These are phyloP conservation scores for Enteromius paludinosus DNA, from an alignment of 2,797 vertebrate genomes.

Conservation along the genomic window DNA sequence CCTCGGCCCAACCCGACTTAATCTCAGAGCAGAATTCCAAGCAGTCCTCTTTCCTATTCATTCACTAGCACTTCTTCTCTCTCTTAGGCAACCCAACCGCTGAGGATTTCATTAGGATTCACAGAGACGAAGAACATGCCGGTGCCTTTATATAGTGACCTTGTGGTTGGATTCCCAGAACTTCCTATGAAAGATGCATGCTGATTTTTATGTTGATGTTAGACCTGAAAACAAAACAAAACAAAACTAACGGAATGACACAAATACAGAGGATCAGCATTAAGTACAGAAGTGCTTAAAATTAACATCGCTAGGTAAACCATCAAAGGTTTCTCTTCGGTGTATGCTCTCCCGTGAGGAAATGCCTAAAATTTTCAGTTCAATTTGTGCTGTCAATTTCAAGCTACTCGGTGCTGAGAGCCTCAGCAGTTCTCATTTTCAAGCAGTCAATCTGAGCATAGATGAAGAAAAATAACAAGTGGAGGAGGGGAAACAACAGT, in stretches of 20 bases:
- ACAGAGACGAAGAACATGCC: constrained; percentile 14
- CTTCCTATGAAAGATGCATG: constrained; percentile 13
- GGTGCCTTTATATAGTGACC: constrained; percentile 7
- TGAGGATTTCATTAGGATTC: constrained; percentile 48
- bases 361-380: constrained; percentile 20
- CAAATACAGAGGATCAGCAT: neutral
- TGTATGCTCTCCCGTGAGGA: neutral
- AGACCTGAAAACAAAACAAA: constrained; percentile 12
- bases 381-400: constrained; percentile 27
- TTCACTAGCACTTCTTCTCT: constrained; percentile 65
- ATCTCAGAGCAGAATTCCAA: constrained; percentile 23
- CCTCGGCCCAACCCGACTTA: constrained; percentile 23
- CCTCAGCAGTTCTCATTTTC: constrained; percentile 10
- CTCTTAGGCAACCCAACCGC: neutral
- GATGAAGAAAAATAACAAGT: constrained; percentile 37
- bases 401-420: constrained; percentile 7
- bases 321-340: constrained; percentile 3
- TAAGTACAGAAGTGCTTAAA: neutral
- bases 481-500: neutral
- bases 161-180: constrained; percentile 21
- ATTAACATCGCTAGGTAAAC: neutral
- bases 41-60: constrained; percentile 55
- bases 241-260: neutral
- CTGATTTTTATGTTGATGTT: neutral
- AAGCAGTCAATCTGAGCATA: constrained; percentile 45